A percentile compares a stretch with the other conserved stretches of the same genome.
phyloP scores from a whole-genome alignment of 2,888 invertebrate species.

The Beris chalybata region DNA sequence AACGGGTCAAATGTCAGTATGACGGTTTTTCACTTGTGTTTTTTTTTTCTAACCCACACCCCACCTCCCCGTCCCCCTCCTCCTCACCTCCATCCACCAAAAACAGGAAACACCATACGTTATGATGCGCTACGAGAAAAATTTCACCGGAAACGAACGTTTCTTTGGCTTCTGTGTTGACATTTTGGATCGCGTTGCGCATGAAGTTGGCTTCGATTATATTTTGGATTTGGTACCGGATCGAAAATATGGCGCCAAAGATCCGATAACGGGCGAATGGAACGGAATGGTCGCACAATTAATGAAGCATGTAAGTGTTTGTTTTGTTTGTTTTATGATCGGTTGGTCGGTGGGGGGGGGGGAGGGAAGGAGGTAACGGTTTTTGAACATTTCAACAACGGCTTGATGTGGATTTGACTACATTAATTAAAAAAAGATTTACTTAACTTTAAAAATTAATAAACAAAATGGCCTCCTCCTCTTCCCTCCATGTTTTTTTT shows the following conservation, averaged over 20 bases:
- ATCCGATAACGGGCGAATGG: constrained; percentile 74
- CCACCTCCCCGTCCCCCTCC: neutral
- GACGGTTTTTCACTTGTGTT: too few relatives aligned
- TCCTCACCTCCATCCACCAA: too few relatives aligned
- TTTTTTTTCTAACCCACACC: too few relatives aligned
- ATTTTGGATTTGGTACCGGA: constrained; percentile 71
- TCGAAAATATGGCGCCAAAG: constrained; percentile 73
- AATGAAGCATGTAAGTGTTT: constrained; percentile 67
- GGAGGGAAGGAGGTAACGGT: too few relatives aligned
- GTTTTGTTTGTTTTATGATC: neutral
- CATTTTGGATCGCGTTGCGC: constrained; percentile 67
- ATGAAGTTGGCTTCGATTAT: constrained; percentile 71
- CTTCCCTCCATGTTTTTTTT: too few relatives aligned
- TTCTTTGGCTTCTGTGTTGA: constrained; percentile 83
- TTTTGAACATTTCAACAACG: too few relatives aligned
- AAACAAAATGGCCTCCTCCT: too few relatives aligned
- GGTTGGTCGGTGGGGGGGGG: too few relatives aligned
- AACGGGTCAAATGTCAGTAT: too few relatives aligned
- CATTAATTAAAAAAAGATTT: too few relatives aligned
- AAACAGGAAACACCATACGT: constrained; percentile 71
- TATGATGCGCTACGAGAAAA: constrained; percentile 71
- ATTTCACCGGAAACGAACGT: constrained; percentile 71
- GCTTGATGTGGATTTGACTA: too few relatives aligned
- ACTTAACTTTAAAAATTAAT: too few relatives aligned
- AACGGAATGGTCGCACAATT: constrained; percentile 73